These are phyloP conservation scores for Nesospiza acunhae DNA, from an alignment of 2,113 vertebrate genomes.

Conservation along the genomic window DNA sequence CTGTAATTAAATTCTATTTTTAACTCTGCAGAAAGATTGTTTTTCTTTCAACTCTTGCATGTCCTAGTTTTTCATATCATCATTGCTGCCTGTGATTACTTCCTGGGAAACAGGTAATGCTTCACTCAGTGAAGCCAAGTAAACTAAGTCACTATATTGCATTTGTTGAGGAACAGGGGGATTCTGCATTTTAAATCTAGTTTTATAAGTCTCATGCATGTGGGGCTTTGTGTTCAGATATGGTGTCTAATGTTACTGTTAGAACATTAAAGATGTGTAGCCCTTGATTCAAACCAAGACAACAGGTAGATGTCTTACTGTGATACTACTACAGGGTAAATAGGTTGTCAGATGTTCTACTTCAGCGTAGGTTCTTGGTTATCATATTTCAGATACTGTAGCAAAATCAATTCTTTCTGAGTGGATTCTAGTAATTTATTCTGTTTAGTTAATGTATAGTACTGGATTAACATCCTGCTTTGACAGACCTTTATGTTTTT, in stretches of 20 bases:
- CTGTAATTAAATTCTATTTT: constrained; percentile 5
- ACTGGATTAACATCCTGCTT: background rate
- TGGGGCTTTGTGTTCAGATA: background rate
- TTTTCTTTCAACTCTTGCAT: background rate
- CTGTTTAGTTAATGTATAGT: background rate
- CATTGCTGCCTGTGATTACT: background rate
- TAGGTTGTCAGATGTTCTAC: background rate
- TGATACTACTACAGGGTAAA: background rate
- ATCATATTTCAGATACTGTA: background rate
- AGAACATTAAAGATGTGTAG: background rate
- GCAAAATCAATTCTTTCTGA: background rate
- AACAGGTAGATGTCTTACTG: background rate
- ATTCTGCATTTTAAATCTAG: background rate
- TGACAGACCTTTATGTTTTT: background rate
- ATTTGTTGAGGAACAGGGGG: background rate
- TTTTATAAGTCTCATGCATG: background rate
- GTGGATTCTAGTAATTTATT: background rate
- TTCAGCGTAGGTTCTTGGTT: background rate
- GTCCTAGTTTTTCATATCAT: background rate
- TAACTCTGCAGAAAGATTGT: background rate
- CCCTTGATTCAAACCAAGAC: background rate
- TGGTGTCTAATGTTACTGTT: background rate
- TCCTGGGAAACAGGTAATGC: background rate
- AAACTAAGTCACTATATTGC: background rate
- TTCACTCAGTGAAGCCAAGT: background rate